Evolutionary conservation across 2,113 vertebrate genomes (phyloP).

Genomic region (Alethe diademata): DNA sequence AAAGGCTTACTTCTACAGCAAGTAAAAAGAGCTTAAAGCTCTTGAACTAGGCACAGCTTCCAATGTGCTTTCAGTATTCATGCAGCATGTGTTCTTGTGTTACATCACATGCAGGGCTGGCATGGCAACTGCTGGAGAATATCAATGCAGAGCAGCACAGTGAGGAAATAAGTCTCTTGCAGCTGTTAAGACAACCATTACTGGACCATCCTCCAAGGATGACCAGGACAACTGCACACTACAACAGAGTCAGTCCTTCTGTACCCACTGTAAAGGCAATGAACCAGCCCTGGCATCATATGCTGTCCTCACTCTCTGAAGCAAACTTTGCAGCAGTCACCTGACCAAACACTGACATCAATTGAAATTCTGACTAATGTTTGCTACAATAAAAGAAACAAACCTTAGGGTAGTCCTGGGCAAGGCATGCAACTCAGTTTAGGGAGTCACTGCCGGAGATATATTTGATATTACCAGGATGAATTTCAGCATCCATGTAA

Average conservation of each 20-base stretch:
- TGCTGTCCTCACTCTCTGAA: not conserved
- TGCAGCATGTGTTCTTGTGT: not conserved
- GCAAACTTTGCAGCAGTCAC: not conserved
- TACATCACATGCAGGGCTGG: not conserved
- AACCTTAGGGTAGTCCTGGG: not conserved
- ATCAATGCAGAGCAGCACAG: not conserved
- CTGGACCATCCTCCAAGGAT: not conserved
- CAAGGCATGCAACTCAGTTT: not conserved
- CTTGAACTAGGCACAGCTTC: not conserved
- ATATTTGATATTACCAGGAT: not conserved
- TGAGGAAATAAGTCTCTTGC: not conserved
- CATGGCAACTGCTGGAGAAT: not conserved
- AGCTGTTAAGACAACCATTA: not conserved
- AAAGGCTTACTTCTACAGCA: not conserved
- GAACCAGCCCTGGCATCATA: not conserved
- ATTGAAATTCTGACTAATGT: not conserved
- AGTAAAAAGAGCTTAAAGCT: not conserved
- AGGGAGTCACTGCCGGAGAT: not conserved
- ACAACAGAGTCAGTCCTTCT: not conserved
- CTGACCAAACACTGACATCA: not conserved
- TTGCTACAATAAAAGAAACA: not conserved
- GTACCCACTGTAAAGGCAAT: not conserved
- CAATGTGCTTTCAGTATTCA: not conserved
- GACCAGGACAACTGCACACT: not conserved
- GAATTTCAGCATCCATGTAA: not conserved